phyloP scores from a whole-genome alignment of 2,888 invertebrate genomes.

The Zaprionus bogoriensis region DNA sequence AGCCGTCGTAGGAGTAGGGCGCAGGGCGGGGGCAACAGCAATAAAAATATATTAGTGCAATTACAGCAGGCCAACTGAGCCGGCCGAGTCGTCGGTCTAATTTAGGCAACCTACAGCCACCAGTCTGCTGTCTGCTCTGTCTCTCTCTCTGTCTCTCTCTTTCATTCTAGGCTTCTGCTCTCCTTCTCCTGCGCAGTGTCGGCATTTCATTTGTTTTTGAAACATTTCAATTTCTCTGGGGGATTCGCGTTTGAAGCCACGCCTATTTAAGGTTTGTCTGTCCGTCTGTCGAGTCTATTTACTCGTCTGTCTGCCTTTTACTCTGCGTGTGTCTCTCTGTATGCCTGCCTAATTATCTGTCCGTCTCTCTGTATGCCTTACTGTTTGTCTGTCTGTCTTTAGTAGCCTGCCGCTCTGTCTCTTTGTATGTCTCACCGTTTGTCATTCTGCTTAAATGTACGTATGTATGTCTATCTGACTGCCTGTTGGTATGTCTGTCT shows the following conservation, averaged over 20 bases:
- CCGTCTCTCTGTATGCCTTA: too few relatives aligned
- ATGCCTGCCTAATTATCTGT: too few relatives aligned
- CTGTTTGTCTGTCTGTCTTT: constrained; percentile 58
- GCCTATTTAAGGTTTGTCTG: constrained; percentile 56
- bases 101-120: constrained; percentile 65
- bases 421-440: too few relatives aligned
- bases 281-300: too few relatives aligned
- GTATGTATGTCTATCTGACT: too few relatives aligned
- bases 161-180: background rate
- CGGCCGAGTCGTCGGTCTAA: constrained; percentile 54
- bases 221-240: constrained; percentile 71
- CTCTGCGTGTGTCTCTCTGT: too few relatives aligned
- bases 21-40: constrained; percentile 51
- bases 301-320: too few relatives aligned
- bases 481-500: too few relatives aligned
- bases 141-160: background rate
- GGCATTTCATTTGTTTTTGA: constrained; percentile 72
- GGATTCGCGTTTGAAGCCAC: constrained; percentile 32
- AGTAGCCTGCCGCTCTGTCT: constrained; percentile 9
- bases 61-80: constrained; percentile 74
- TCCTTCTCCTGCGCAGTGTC: constrained; percentile 13
- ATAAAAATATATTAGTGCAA: constrained; percentile 81
- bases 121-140: background rate
- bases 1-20: background rate
- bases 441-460: too few relatives aligned